A percentile compares a stretch with the other conserved stretches of the same genome.
Evolutionary conservation across 2,797 vertebrate genomes (phyloP).

Genomic region (Acrossocheilus fasciatus): DNA sequence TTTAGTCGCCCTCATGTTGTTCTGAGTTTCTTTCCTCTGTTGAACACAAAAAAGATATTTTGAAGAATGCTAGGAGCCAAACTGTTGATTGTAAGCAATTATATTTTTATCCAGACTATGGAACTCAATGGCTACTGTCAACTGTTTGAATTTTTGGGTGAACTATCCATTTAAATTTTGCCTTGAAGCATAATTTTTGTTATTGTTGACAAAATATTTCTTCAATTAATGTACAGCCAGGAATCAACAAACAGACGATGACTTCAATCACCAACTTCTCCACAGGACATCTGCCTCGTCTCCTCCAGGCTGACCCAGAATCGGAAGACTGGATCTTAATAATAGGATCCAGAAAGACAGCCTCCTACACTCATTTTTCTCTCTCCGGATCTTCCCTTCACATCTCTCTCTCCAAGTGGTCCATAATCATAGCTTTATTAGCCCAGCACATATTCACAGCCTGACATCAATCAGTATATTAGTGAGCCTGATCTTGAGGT

Average conservation of each 20-base stretch:
- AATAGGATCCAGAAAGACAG: slow-evolving; percentile 39
- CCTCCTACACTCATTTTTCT: slow-evolving; percentile 21
- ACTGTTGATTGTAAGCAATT: neutral
- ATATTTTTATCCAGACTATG: neutral
- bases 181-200: neutral
- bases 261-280: slow-evolving; percentile 2
- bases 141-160: neutral
- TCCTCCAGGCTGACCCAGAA: slow-evolving; percentile 34
- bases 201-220: neutral
- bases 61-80: neutral
- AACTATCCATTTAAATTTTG: neutral
- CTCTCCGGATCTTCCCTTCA: slow-evolving; percentile 55
- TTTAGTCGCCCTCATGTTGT: neutral
- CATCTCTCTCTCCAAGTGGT: slow-evolving; percentile 40
- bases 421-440: slow-evolving; percentile 72
- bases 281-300: slow-evolving; percentile 33
- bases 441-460: slow-evolving; percentile 66
- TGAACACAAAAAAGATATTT: neutral
- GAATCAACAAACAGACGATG: neutral
- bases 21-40: neutral
- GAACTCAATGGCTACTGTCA: neutral
- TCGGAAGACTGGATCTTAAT: slow-evolving; percentile 45
- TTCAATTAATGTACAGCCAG: neutral
- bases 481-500: slow-evolving; percentile 65
- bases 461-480: slow-evolving; percentile 68